Evolutionary conservation across 2,797 vertebrate genomes (phyloP).

Genomic region (Nyctalus aviator): DNA sequence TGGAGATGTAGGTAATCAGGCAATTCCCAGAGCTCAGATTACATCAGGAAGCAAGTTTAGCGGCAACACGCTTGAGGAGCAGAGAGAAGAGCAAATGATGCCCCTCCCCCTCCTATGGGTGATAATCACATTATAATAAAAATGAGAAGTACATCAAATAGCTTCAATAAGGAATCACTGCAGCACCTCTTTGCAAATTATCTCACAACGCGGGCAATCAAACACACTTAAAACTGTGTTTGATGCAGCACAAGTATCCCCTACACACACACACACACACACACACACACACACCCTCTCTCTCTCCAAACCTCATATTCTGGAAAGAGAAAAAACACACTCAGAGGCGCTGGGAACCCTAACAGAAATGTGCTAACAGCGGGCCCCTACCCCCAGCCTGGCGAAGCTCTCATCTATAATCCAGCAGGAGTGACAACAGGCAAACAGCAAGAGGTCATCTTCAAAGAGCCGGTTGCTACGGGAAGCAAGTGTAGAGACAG

Average conservation of each 20-base stretch:
- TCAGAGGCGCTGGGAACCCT: constrained; percentile 70
- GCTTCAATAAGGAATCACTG: constrained; percentile 29
- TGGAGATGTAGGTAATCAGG: constrained; percentile 22
- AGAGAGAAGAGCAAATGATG: background rate
- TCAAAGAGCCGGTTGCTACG: constrained; percentile 90
- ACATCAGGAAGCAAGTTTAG: constrained; percentile 35
- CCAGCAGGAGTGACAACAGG: constrained; percentile 89
- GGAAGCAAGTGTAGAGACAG: constrained; percentile 87
- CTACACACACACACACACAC: background rate
- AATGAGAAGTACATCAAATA: constrained; percentile 49
- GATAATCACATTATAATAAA: constrained; percentile 61
- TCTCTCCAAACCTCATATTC: constrained; percentile 28
- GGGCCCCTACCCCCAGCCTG: constrained; percentile 83
- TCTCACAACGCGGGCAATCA: constrained; percentile 22
- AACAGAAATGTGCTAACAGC: constrained; percentile 83
- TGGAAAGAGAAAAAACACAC: constrained; percentile 77
- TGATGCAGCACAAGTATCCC: background rate
- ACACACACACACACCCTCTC: background rate
- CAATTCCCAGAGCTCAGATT: constrained; percentile 57
- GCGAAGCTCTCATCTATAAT: constrained; percentile 89
- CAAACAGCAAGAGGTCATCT: constrained; percentile 91
- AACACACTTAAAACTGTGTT: constrained; percentile 10
- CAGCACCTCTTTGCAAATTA: constrained; percentile 45
- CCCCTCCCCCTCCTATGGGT: background rate
- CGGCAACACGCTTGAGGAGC: constrained; percentile 1